Base-by-base conservation (phyloP, 35 echinoderm and acorn worm genomes). In the Holothuria glaberrima region DNA sequence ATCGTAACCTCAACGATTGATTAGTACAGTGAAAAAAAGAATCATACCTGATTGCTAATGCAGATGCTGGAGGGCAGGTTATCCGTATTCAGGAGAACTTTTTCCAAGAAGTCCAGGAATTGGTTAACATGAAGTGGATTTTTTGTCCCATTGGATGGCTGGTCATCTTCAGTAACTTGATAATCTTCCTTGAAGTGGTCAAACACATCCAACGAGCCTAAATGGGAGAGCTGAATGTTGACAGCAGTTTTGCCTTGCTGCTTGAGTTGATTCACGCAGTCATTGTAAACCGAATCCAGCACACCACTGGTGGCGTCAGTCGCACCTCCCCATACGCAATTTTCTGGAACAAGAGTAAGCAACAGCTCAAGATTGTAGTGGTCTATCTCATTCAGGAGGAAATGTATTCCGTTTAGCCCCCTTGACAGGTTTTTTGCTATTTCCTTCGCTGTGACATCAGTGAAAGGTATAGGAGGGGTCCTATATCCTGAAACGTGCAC, bases 41-140 rank as follows among this genome's bases (percentile, higher is more conserved):
- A 81, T 45, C 86, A 85, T 84, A 97, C 95, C 95, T 89, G 89
- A 58, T 94, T 90, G 36, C 86, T 88, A 14, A 98, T 58, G 70
- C 90, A 98, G 13, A 98, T 79, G 25, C 61, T 48, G 26, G 89
- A 54, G 9, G 92, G 92, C 10, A 90, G 84, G 3, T 79, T 76
- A 10, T 90, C 71, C 9, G 58, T 87, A 44, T 64, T 68, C 21
- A 72, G 68, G 12, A 98, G 88, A 25, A 98, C 83, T 33, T 86
- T 92, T 30, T 87, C 88, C 26, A 98, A 88, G 10, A 90, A 72
- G 17, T 71, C 6, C 82, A 98, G 38, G 52, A 98, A 94, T 67
- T 98, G 93, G 28, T 98, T 85, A 16, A 94, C 88, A 76, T 98
- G 91, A 34, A 98, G 90, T 30, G 62, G 68, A 64, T 68, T 41